phyloP scores from a whole-genome alignment of 2,888 invertebrate species.

The Papilio gigon region DNA sequence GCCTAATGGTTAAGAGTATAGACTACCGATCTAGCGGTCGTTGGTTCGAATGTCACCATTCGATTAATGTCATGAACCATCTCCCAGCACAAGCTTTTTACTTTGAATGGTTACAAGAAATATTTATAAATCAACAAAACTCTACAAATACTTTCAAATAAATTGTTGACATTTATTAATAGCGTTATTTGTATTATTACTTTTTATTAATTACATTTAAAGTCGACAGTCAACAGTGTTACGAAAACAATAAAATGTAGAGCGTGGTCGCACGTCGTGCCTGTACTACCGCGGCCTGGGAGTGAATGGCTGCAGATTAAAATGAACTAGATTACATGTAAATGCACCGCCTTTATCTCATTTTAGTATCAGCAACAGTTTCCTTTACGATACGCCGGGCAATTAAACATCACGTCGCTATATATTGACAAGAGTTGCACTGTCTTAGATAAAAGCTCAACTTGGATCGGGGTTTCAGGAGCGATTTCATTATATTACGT shows the following conservation, averaged over 20 bases:
- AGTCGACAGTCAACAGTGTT: conserved; percentile 3
- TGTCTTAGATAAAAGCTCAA: conserved; percentile 26
- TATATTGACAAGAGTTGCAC: conserved; percentile 37
- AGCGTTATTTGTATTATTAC: no score
- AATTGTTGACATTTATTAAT: no score
- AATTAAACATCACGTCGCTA: conserved; percentile 38
- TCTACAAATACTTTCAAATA: no score
- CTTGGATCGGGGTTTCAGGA: conserved; percentile 13
- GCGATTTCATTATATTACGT: conserved; percentile 3
- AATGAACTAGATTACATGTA: conserved; percentile 40
- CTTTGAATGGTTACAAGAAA: no score
- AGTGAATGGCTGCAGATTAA: conserved; percentile 38
- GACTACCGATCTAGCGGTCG: no score
- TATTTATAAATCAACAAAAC: no score
- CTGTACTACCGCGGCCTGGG: conserved; percentile 26
- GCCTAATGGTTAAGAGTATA: no score
- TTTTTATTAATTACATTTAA: neutral
- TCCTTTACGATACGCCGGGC: conserved; percentile 32
- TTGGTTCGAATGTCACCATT: no score
- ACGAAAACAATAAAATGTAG: conserved; percentile 29
- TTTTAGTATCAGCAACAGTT: conserved; percentile 34
- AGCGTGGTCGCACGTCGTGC: conserved; percentile 22
- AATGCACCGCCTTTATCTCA: conserved; percentile 36
- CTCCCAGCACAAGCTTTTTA: no score
- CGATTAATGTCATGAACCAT: no score